phyloP scores from a whole-genome alignment of 2,888 invertebrate species.

The Chorisops tibialis region DNA sequence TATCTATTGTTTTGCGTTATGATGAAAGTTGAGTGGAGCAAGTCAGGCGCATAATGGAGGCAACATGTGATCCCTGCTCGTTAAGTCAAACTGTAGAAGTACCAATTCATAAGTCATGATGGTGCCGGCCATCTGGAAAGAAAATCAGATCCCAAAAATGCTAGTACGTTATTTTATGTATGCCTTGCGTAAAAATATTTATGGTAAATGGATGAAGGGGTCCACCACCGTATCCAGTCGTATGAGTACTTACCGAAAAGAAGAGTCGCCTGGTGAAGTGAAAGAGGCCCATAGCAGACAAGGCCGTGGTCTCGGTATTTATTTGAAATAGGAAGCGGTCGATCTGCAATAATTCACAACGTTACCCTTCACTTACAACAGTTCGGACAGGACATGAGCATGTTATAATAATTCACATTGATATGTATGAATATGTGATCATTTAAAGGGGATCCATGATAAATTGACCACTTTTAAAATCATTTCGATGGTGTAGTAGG shows the following conservation, averaged over 20 bases:
- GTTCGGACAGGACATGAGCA: neutral
- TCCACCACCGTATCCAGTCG: neutral
- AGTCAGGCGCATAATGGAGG: conserved; percentile 19
- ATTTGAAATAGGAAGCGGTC: conserved; percentile 60
- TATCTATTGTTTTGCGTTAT: no score
- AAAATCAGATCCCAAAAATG: neutral
- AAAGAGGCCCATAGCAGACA: conserved; percentile 63
- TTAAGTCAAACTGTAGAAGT: conserved; percentile 56
- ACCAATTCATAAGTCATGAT: conserved; percentile 68
- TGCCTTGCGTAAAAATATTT: neutral
- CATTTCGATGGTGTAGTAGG: neutral
- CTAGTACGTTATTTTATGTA: neutral
- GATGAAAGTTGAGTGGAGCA: no score
- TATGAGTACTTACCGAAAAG: conserved; percentile 54
- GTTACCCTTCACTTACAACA: neutral
- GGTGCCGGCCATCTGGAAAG: conserved; percentile 58
- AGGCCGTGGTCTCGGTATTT: conserved; percentile 56
- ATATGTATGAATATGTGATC: neutral
- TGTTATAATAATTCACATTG: no score
- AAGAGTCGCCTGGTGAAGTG: conserved; percentile 58
- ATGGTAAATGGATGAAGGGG: neutral
- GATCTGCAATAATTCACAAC: conserved; percentile 49
- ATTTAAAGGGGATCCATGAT: neutral
- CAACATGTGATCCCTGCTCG: conserved; percentile 4
- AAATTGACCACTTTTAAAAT: conserved; percentile 10